phyloP scores from a whole-genome alignment of 2,113 vertebrate species.

The Aplodontia rufa region DNA sequence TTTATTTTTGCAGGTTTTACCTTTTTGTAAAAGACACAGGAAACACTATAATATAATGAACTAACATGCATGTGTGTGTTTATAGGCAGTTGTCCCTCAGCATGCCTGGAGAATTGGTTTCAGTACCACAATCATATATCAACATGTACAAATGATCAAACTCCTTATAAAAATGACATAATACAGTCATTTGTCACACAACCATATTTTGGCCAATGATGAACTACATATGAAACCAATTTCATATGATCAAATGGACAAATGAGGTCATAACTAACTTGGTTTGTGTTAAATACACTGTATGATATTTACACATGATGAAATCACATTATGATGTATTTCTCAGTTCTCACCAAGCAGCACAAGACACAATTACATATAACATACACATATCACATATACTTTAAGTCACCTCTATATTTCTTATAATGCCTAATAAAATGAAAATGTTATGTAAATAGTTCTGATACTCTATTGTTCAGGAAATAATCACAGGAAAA shows the following conservation, averaged over 20 bases:
- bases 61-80: not conserved
- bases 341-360: not conserved
- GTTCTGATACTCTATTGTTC: not conserved
- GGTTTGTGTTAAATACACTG: not conserved
- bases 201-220: not conserved
- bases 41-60: not conserved
- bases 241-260: not conserved
- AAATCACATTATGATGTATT: not conserved
- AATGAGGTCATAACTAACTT: not conserved
- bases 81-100: not conserved
- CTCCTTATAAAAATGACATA: not conserved
- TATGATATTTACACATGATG: not conserved
- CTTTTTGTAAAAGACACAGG: not conserved
- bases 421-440: not conserved
- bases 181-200: not conserved
- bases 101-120: not conserved
- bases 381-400: not conserved
- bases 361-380: not conserved
- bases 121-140: not conserved
- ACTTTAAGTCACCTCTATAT: not conserved
- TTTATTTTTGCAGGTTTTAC: not conserved
- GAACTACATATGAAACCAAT: not conserved
- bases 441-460: not conserved
- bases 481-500: not conserved
- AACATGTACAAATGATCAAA: accelerated